Conservation (phyloP, 2,113 vertebrate species). For the Elaphurus davidianus region DNA sequence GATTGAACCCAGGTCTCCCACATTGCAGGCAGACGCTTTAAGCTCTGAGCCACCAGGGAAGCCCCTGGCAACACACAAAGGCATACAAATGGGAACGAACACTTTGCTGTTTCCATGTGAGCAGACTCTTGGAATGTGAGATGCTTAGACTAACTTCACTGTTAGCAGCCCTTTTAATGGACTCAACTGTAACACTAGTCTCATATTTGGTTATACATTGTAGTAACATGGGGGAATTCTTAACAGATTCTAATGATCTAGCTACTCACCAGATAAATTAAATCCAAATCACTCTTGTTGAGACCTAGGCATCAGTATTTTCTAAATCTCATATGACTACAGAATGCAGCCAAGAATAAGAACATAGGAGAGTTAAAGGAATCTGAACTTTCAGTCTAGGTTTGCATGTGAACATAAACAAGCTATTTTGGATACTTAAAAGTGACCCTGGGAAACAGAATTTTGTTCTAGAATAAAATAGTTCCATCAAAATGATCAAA, state of each 20-base stretch:
- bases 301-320: background rate
- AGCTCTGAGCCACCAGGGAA: no score
- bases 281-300: background rate
- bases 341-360: background rate
- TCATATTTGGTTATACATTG: background rate
- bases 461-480: background rate
- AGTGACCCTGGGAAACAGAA: background rate
- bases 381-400: background rate
- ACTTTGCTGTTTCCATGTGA: background rate
- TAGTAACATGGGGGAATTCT: background rate
- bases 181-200: background rate
- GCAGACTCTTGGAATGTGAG: background rate
- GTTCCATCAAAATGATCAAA: background rate
- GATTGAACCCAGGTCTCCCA: no score
- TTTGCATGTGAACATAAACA: background rate
- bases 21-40: no score
- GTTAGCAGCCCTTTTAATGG: background rate
- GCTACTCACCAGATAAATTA: background rate
- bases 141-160: background rate
- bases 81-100: background rate
- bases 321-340: background rate
- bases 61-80: background rate
- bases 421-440: background rate
- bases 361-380: background rate
- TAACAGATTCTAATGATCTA: background rate